Percentiles rank a stretch among this genome's conserved stretches.
phyloP scores from a whole-genome alignment of 2,888 invertebrate genomes.

The Pollenia labialis region DNA sequence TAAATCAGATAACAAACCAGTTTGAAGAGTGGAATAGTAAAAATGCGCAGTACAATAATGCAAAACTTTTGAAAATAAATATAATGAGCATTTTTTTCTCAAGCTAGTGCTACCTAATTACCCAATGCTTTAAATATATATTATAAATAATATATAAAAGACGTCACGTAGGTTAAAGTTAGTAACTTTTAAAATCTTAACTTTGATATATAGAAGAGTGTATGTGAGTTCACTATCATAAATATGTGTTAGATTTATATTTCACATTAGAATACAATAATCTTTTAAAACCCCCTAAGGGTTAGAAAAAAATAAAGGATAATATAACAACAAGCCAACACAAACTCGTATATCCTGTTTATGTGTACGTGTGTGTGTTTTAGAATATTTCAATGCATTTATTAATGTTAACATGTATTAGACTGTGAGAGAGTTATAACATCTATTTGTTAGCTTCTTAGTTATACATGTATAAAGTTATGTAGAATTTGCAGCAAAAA shows the following conservation, averaged over 20 bases:
- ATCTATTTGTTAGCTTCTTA: constrained; percentile 39
- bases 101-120: constrained; percentile 30
- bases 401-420: background rate
- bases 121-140: constrained; percentile 14
- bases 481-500: constrained; percentile 11
- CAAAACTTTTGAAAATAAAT: background rate
- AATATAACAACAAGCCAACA: constrained; percentile 23
- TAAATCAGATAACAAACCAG: no score
- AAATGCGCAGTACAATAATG: no score
- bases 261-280: constrained; percentile 53
- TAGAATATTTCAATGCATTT: constrained; percentile 30
- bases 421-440: constrained; percentile 44
- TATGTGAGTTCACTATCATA: background rate
- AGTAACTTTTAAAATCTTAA: constrained; percentile 39
- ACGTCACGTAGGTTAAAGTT: constrained; percentile 25
- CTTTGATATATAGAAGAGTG: background rate
- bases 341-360: background rate
- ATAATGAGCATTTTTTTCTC: background rate
- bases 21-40: no score
- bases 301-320: constrained; percentile 39
- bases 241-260: constrained; percentile 41
- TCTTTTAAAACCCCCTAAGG: constrained; percentile 58
- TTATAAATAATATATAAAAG: background rate
- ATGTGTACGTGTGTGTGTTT: background rate
- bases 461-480: background rate